A percentile compares a stretch with the other conserved stretches of the same genome.
These are phyloP conservation scores for Lutjanus argentimaculatus DNA, from an alignment of 2,797 vertebrate genomes.

Conservation along the genomic window DNA sequence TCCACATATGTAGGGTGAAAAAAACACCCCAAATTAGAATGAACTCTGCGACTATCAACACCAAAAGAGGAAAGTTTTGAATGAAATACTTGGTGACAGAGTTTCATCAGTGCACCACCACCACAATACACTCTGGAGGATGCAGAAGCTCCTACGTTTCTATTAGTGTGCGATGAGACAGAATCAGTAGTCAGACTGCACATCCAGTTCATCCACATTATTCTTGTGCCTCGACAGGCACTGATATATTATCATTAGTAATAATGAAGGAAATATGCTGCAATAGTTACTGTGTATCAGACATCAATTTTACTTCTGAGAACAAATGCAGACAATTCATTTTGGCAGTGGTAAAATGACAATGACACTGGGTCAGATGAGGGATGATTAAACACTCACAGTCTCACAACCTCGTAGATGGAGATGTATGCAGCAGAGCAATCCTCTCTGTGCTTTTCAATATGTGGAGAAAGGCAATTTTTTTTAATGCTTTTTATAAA, in stretches of 20 bases:
- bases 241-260: slow-evolving; percentile 69
- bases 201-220: slow-evolving; percentile 38
- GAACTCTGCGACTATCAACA: neutral
- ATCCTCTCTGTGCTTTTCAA: slow-evolving; percentile 63
- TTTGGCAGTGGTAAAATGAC: slow-evolving; percentile 73
- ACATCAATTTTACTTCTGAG: slow-evolving; percentile 71
- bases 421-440: slow-evolving; percentile 80
- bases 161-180: slow-evolving; percentile 13
- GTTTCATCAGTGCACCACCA: too few species aligned
- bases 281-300: slow-evolving; percentile 63
- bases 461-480: slow-evolving; percentile 60
- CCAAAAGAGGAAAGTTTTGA: neutral
- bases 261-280: slow-evolving; percentile 69
- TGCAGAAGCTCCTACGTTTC: slow-evolving; percentile 15
- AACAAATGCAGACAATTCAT: slow-evolving; percentile 78
- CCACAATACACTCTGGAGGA: neutral
- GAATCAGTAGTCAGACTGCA: slow-evolving; percentile 62
- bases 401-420: slow-evolving; percentile 61
- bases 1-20: neutral
- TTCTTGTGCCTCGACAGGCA: slow-evolving; percentile 48
- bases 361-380: slow-evolving; percentile 78
- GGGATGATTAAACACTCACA: slow-evolving; percentile 79
- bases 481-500: slow-evolving; percentile 71
- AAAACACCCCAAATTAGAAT: neutral
- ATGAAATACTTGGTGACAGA: slow-evolving; percentile 4